These are phyloP conservation scores for Mus spretus DNA, from an alignment of 2,797 vertebrate species.

Conservation along the genomic window DNA sequence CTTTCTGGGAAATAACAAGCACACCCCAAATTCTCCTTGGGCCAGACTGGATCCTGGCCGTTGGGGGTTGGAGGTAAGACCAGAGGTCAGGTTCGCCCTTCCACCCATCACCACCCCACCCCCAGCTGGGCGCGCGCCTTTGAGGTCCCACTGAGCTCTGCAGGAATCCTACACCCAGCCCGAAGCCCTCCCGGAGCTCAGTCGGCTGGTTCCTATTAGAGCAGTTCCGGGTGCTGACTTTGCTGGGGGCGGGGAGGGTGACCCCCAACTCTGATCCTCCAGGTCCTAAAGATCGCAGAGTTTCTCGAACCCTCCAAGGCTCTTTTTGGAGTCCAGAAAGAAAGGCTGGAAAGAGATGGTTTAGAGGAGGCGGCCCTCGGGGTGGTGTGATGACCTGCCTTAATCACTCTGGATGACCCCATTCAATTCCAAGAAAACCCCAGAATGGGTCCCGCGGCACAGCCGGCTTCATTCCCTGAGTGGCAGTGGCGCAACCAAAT, in stretches of 20 bases:
- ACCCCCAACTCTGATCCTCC: slow-evolving; percentile 67
- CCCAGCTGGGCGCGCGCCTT: background rate
- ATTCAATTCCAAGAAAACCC: background rate
- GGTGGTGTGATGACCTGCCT: rapidly evolving
- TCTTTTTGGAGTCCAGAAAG: background rate
- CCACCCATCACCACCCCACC: background rate
- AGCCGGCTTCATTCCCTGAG: background rate
- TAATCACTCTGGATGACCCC: background rate
- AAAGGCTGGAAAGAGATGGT: background rate
- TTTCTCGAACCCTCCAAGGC: slow-evolving; percentile 39
- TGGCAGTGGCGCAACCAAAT: background rate
- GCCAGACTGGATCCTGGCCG: background rate
- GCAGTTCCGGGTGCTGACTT: slow-evolving; percentile 46
- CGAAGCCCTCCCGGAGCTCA: background rate
- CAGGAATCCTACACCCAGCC: background rate
- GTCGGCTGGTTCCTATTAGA: slow-evolving; percentile 24
- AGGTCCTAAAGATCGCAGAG: slow-evolving; percentile 83
- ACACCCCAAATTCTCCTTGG: background rate
- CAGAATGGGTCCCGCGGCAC: background rate
- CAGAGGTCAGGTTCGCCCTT: background rate
- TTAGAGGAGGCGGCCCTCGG: background rate
- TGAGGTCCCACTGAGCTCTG: background rate
- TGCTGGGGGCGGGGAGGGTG: slow-evolving; percentile 70
- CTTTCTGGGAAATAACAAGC: background rate
- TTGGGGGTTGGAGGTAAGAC: background rate